Percentiles rank a stretch among this genome's conserved stretches.
Evolutionary conservation across 2,797 vertebrate genomes (phyloP).

Genomic region (Echiichthys vipera): DNA sequence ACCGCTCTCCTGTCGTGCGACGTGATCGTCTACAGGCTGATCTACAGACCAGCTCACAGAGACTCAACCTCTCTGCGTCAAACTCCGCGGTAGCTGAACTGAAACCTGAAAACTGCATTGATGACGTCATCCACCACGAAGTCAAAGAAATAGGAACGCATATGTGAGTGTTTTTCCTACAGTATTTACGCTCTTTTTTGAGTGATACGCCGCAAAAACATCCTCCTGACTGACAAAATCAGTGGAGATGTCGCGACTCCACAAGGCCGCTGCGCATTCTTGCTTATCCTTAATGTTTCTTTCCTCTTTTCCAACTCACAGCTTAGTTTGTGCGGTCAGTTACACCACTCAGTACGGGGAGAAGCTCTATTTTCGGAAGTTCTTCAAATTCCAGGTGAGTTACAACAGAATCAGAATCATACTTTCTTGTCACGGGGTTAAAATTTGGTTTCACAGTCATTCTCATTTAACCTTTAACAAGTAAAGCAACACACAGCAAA

Average conservation of each 20-base stretch:
- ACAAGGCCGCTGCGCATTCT: too few relatives aligned
- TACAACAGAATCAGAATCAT: too few relatives aligned
- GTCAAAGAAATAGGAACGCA: conserved; percentile 99
- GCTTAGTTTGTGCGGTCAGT: conserved; percentile 98
- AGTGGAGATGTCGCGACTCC: background rate
- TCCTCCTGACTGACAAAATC: background rate
- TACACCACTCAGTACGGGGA: conserved; percentile 96
- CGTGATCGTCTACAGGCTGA: conserved; percentile 86
- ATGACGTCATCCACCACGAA: conserved; percentile 99
- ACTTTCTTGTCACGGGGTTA: too few relatives aligned
- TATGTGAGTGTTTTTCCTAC: conserved; percentile 85
- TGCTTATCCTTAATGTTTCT: background rate
- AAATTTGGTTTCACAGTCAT: too few relatives aligned
- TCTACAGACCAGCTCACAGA: conserved; percentile 98
- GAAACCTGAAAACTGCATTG: conserved; percentile 95
- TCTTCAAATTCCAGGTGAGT: conserved; percentile 99
- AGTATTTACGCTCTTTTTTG: background rate
- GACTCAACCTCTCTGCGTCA: conserved; percentile 96
- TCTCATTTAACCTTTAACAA: too few relatives aligned
- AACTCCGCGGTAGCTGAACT: conserved; percentile 94
- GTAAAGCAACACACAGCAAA: too few relatives aligned
- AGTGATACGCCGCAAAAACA: background rate
- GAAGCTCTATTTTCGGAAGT: conserved; percentile 99
- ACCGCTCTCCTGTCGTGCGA: background rate
- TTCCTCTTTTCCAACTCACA: conserved; percentile 67